Percentiles rank a stretch among this genome's conserved stretches.
These are phyloP conservation scores for Meiosimyza decipiens DNA, from an alignment of 2,888 invertebrate species.

Conservation along the genomic window DNA sequence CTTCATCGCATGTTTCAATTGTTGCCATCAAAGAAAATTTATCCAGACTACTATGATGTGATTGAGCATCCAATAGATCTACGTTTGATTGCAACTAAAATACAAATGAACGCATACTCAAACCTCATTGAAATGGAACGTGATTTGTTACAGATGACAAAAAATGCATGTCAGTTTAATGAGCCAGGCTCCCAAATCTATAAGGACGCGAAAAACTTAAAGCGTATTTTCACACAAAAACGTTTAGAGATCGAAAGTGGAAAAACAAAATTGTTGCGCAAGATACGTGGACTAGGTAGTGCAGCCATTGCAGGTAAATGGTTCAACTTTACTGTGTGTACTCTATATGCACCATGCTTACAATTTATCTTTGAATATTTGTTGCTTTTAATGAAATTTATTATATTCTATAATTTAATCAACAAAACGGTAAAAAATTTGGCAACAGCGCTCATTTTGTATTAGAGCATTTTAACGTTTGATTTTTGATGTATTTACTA, in stretches of 20 bases:
- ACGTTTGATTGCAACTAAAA: conserved; percentile 90
- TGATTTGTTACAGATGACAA: conserved; percentile 89
- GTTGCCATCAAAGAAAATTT: conserved; percentile 90
- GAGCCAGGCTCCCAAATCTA: conserved; percentile 97
- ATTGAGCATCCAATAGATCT: conserved; percentile 96
- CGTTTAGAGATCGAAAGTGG: conserved; percentile 81
- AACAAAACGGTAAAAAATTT: too few species aligned
- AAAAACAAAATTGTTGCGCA: conserved; percentile 68
- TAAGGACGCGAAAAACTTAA: conserved; percentile 90
- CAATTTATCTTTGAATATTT: too few species aligned
- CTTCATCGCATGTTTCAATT: conserved; percentile 90
- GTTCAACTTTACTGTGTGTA: background rate
- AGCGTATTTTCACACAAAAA: conserved; percentile 75
- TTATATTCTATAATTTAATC: too few species aligned
- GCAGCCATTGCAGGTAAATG: conserved; percentile 54
- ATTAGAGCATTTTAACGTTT: too few species aligned
- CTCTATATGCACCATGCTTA: too few species aligned
- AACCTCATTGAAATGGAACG: conserved; percentile 85
- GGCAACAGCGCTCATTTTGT: too few species aligned
- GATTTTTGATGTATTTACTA: too few species aligned
- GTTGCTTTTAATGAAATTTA: too few species aligned
- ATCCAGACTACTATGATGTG: conserved; percentile 95
- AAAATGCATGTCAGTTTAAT: conserved; percentile 95
- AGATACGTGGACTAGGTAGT: conserved; percentile 54
- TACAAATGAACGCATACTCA: conserved; percentile 85